Percentiles rank a stretch among this genome's conserved stretches.
phyloP scores from a whole-genome alignment of 2,113 vertebrate species.

The Entelurus aequoreus region DNA sequence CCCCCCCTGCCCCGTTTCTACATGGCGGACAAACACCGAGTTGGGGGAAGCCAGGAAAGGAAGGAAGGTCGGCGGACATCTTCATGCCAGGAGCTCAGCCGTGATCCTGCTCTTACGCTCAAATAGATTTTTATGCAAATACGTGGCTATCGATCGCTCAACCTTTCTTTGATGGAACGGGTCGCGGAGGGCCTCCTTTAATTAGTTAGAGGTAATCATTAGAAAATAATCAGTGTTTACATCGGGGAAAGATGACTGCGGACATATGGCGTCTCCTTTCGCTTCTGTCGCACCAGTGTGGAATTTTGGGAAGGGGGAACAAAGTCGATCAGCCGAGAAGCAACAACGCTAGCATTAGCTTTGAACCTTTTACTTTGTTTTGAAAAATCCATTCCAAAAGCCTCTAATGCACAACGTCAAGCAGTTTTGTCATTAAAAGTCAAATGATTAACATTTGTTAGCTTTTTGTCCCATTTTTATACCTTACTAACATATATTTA shows the following conservation, averaged over 20 bases:
- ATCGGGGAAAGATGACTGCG: conserved; percentile 22
- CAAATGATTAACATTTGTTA: too few relatives aligned
- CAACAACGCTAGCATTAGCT: too few relatives aligned
- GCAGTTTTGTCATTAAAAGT: too few relatives aligned
- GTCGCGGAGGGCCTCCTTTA: conserved; percentile 57
- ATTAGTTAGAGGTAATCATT: conserved; percentile 73
- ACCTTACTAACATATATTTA: too few relatives aligned
- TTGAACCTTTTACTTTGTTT: too few relatives aligned
- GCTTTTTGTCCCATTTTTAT: too few relatives aligned
- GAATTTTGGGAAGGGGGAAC: neutral
- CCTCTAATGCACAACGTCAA: too few relatives aligned
- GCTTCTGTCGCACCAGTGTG: neutral
- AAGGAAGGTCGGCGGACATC: conserved; percentile 45
- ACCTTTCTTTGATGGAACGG: conserved; percentile 57
- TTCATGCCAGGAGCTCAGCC: conserved; percentile 61
- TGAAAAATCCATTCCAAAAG: too few relatives aligned
- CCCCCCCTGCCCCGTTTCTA: conserved; percentile 32
- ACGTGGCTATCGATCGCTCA: conserved; percentile 61
- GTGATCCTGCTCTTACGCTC: conserved; percentile 49
- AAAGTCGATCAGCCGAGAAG: too few relatives aligned
- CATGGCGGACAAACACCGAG: conserved; percentile 48
- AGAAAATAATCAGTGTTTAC: conserved; percentile 61
- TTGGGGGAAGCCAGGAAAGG: conserved; percentile 54
- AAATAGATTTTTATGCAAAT: conserved; percentile 80
- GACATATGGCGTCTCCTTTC: neutral